phyloP scores from a whole-genome alignment of 2,113 vertebrate species.

The Numenius arquata region DNA sequence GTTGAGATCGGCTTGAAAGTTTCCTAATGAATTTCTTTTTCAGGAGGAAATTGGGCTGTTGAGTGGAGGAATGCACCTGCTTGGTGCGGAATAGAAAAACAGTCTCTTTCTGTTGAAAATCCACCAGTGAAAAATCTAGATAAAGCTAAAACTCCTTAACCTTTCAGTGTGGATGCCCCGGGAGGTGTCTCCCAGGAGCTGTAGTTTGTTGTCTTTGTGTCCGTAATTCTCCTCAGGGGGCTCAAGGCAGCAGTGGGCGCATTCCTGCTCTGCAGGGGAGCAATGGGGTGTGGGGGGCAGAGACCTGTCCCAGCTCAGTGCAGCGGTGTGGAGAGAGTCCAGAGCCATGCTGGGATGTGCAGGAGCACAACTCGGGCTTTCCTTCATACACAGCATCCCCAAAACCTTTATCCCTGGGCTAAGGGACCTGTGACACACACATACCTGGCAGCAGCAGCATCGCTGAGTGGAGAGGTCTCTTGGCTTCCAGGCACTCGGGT shows the following conservation, averaged over 20 bases:
- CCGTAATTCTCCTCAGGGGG: fast-evolving
- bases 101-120: background rate
- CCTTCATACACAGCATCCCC: background rate
- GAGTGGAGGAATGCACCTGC: background rate
- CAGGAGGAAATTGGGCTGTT: constrained; percentile 45
- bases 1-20: constrained; percentile 19
- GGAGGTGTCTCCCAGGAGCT: background rate
- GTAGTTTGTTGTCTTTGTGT: background rate
- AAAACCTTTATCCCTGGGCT: background rate
- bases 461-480: background rate
- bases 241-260: fast-evolving
- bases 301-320: background rate
- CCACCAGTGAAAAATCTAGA: background rate
- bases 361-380: background rate
- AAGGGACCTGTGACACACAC: fast-evolving
- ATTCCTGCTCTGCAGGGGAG: background rate
- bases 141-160: background rate
- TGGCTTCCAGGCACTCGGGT: background rate
- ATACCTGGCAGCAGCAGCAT: background rate
- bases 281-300: fast-evolving
- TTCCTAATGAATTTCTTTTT: constrained; percentile 62
- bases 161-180: background rate
- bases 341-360: too few relatives aligned
- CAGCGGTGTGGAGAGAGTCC: background rate
- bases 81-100: constrained; percentile 1